Percentiles rank a stretch among this genome's conserved stretches.
phyloP scores from a whole-genome alignment of 92 coral and sea anemone genomes.

The Montipora capitata region DNA sequence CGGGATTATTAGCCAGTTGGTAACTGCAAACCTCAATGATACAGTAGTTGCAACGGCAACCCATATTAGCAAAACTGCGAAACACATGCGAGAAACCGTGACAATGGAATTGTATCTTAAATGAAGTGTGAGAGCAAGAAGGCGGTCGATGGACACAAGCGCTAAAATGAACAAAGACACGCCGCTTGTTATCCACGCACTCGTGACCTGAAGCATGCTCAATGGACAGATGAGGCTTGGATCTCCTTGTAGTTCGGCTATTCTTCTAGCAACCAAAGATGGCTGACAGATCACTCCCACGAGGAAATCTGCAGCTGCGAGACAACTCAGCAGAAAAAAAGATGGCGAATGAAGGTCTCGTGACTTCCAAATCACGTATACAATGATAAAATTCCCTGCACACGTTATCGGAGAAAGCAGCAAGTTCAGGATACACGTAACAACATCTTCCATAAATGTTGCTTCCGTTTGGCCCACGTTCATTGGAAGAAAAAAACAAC shows the following conservation, averaged over 20 bases:
- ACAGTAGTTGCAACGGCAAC: not conserved
- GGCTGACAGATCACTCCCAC: conserved; percentile 35
- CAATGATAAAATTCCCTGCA: conserved; percentile 1
- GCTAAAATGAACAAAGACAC: conserved; percentile 35
- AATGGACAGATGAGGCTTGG: not conserved
- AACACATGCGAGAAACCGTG: not conserved
- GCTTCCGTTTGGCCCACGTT: too few species aligned
- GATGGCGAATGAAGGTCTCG: conserved; percentile 22
- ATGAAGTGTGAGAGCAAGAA: conserved; percentile 36
- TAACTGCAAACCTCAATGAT: not conserved
- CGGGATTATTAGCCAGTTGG: conserved; percentile 28
- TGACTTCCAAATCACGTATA: not conserved
- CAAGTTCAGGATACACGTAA: not conserved
- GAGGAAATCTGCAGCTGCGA: conserved; percentile 36
- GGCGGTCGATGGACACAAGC: conserved; percentile 36
- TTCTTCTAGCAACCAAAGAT: conserved; percentile 8
- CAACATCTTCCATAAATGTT: not conserved
- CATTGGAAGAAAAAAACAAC: too few species aligned
- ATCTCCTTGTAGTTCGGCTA: not conserved
- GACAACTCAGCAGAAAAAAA: conserved; percentile 26
- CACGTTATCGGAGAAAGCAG: conserved; percentile 16
- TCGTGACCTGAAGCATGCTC: not conserved
- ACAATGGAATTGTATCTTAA: conserved; percentile 27
- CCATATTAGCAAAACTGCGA: not conserved
- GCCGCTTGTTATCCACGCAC: conserved; percentile 16